Evolutionary conservation across 2,797 vertebrate species (phyloP).

Genomic region (Hoplostethus mediterraneus): DNA sequence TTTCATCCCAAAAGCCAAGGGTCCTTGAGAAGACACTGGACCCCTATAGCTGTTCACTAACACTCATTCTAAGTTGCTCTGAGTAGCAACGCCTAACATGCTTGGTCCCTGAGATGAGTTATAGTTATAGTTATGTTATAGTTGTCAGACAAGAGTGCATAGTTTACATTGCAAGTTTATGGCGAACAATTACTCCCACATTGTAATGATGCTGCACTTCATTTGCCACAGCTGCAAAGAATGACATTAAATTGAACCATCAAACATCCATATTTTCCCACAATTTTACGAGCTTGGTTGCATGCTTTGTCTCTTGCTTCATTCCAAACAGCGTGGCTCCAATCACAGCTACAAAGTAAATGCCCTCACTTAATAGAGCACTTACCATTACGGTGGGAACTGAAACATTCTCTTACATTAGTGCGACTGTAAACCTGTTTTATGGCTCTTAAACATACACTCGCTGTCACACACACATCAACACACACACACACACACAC

Average conservation of each 20-base stretch:
- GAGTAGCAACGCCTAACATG: no score
- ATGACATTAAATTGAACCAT: not conserved
- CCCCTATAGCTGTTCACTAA: no score
- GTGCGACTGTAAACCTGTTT: constrained; percentile 33
- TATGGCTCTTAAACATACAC: not conserved
- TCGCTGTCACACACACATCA: constrained; percentile 3
- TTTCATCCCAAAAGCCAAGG: no score
- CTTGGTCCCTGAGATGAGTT: no score
- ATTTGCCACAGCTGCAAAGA: not conserved
- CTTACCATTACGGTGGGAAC: constrained; percentile 4
- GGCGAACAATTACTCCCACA: not conserved
- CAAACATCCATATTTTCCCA: no score
- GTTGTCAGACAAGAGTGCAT: no score
- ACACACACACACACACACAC: not conserved
- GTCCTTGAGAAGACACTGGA: no score
- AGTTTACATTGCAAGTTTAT: no score
- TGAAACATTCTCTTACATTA: constrained; percentile 12
- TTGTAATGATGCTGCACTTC: constrained; percentile 1
- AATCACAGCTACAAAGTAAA: not conserved
- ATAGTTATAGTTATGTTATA: no score
- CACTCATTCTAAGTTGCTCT: no score
- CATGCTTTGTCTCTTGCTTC: not conserved
- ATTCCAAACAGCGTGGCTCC: not conserved
- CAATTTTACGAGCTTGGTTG: no score
- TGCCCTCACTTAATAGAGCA: rapidly evolving